Conservation (phyloP, 2,888 invertebrate species). For the Rotaria macrura region DNA sequence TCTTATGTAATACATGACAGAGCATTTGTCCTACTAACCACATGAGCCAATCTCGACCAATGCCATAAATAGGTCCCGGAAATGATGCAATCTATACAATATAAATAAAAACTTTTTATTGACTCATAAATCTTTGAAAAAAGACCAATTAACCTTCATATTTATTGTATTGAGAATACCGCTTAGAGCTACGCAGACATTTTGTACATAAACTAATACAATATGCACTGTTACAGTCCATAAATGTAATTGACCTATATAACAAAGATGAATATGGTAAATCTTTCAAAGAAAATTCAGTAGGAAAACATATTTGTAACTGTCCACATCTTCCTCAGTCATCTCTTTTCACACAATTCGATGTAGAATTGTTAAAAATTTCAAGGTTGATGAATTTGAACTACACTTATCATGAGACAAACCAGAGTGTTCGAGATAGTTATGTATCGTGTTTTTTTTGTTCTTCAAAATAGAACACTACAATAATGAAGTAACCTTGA, state of each 20-base stretch:
- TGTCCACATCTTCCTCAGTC: too few species aligned
- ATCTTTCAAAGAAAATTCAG: not conserved
- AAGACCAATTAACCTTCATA: not conserved
- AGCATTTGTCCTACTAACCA: not conserved
- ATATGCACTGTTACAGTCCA: not conserved
- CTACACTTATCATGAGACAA: too few species aligned
- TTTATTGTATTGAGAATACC: slow-evolving; percentile 2
- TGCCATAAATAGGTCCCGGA: not conserved
- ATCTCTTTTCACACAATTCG: too few species aligned
- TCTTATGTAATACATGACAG: not conserved
- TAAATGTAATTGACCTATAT: slow-evolving; percentile 6
- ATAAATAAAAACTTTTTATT: not conserved
- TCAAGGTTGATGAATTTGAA: too few species aligned
- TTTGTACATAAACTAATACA: not conserved
- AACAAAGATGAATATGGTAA: too few species aligned
- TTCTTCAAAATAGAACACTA: too few species aligned
- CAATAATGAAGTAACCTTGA: too few species aligned
- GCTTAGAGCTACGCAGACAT: not conserved
- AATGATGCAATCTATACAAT: not conserved
- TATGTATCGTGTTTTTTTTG: too few species aligned
- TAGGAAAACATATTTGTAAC: too few species aligned
- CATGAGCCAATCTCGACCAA: not conserved
- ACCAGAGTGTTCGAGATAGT: too few species aligned
- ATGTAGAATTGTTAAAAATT: too few species aligned
- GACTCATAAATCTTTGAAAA: too few species aligned